Evolutionary conservation across 2,797 vertebrate species (phyloP), one percentile per base, ranked within the genome.

Genomic region (Lophotriccus pileatus): DNA sequence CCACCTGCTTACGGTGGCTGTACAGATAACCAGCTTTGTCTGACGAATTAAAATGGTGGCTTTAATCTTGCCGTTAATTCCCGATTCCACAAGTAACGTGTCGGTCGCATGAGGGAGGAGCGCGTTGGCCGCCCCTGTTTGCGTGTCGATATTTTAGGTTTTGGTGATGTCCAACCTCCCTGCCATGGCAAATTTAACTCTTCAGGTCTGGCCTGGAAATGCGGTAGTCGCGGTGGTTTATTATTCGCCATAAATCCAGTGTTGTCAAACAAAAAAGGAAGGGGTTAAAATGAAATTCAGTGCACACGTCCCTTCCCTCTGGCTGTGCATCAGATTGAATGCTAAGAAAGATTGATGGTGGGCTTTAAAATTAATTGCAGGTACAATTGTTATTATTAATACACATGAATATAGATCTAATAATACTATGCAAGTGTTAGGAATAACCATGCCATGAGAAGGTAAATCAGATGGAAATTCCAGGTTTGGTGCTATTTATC

Each of bases 291-390:
- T 27, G 69, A 21, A 84, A 92, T 59, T 59, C 59, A 59, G 47
- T 21, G 74, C 74, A 6, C 56, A 20, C 25, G 3, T 85, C 63
- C 62, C 74, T 91, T 95, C 93, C 93, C 76, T 84, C 67, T 88
- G 84, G 89, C 91, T 91, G 84, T 89, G 94, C 93, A 87, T 96
- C 93, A 87, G 94, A 95, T 93, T 90, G 96, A 79, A 67, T 93
- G 83, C 90, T 85, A 68, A 94, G 91, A 76, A 96, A 96, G 94
- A 95, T 94, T 96, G 93, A 96, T 93, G 84, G 90, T 64, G 86
- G 86, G 94, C 83, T 94, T 96, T 92, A 91, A 94, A 95, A 96
- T 96, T 97, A 96, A 96, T 96, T 96, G 90, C 84, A 81, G 94
- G 88, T 86, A 89, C 89, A 69, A 94, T 95, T 94, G 89, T 95